These are phyloP conservation scores for Mionectes olivaceus DNA, from an alignment of 2,797 vertebrate genomes.

Conservation along the genomic window DNA sequence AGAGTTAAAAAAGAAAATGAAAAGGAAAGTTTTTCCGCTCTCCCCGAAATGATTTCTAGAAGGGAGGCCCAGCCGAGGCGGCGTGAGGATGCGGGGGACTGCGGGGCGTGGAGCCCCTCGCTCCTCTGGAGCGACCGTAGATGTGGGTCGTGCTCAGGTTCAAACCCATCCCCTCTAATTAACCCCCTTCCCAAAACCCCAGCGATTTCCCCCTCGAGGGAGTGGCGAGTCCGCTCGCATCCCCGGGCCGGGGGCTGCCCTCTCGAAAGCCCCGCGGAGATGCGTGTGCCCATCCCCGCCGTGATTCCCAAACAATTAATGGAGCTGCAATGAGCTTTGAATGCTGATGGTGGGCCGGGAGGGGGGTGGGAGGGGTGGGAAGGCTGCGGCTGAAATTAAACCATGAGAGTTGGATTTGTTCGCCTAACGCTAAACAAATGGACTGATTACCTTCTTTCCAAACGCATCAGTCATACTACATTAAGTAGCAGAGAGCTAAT, in stretches of 20 bases:
- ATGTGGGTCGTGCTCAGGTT: not conserved
- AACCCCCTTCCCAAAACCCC: not conserved
- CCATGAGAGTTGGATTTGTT: constrained; percentile 79
- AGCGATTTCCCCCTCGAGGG: not conserved
- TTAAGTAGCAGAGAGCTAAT: constrained; percentile 92
- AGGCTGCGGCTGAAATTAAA: constrained; percentile 71
- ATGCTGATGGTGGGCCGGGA: not conserved
- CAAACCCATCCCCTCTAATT: not conserved
- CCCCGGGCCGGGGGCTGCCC: not conserved
- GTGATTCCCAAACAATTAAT: constrained; percentile 50
- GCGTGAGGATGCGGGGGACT: not conserved
- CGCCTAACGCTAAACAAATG: constrained; percentile 80
- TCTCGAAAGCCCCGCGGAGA: not conserved
- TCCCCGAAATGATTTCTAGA: not conserved
- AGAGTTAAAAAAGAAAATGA: not conserved
- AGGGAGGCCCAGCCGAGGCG: not conserved
- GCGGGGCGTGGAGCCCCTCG: not conserved
- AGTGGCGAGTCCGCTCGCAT: not conserved
- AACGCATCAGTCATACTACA: constrained; percentile 89
- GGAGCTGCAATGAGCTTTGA: constrained; percentile 66
- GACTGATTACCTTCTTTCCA: constrained; percentile 84
- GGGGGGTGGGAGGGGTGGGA: not conserved
- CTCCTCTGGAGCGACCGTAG: not conserved
- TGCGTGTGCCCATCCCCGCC: not conserved
- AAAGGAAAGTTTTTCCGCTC: not conserved